Percentiles rank a stretch among this genome's conserved stretches.
Evolutionary conservation across 2,797 vertebrate species (phyloP).

Genomic region (Orientallactaga sibirica): DNA sequence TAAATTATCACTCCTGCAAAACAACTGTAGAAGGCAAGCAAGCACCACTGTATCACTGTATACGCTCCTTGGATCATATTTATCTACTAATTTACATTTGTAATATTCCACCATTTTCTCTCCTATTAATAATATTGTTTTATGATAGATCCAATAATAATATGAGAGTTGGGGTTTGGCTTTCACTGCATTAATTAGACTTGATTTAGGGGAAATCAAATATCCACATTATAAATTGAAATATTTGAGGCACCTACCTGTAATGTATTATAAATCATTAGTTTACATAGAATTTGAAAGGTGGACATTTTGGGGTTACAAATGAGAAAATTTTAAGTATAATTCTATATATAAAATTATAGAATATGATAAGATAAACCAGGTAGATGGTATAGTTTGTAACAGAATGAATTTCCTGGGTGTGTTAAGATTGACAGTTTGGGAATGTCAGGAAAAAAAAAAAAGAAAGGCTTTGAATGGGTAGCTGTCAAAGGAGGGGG

Average conservation of each 20-base stretch:
- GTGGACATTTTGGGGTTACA: neutral
- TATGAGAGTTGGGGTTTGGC: neutral
- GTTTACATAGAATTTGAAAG: neutral
- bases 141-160: neutral
- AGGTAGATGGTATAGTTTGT: rapidly evolving
- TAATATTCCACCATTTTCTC: neutral
- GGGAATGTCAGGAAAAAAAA: neutral
- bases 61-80: neutral
- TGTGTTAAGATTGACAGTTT: neutral
- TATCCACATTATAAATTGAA: neutral
- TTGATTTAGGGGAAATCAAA: neutral
- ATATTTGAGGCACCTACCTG: neutral
- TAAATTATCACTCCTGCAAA: neutral
- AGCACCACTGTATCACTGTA: neutral
- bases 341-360: neutral
- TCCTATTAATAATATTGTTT: neutral
- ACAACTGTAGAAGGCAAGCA: neutral
- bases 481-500: neutral
- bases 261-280: neutral
- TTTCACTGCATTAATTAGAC: neutral
- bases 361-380: neutral
- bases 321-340: neutral
- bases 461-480: neutral
- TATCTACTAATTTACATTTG: neutral
- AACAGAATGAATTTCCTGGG: neutral